Evolutionary conservation across 2,888 invertebrate species (phyloP).

Genomic region (Bimastos eiseni): DNA sequence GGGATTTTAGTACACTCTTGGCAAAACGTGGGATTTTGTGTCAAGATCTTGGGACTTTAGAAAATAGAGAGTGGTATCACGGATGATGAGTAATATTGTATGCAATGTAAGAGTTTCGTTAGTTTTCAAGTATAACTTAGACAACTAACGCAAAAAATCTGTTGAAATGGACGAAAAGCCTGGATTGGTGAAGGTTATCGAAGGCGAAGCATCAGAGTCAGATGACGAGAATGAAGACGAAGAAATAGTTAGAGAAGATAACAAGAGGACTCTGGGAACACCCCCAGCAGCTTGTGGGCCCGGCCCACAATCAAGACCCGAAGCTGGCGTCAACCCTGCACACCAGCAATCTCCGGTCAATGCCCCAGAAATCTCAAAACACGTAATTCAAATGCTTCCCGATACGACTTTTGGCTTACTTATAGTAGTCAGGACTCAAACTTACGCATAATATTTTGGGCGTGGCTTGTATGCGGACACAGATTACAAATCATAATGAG

Average conservation of each 20-base stretch:
- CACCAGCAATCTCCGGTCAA: not conserved
- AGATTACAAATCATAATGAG: no score
- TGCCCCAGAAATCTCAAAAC: not conserved
- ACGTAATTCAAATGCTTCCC: not conserved
- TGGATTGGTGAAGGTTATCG: slow-evolving; percentile 15
- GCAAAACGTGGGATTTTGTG: no score
- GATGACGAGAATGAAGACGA: not conserved
- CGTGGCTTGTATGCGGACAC: no score
- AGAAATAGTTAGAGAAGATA: not conserved
- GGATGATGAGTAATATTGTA: not conserved
- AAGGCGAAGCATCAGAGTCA: slow-evolving; percentile 20
- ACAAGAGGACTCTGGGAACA: not conserved
- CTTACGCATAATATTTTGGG: no score
- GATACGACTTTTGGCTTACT: not conserved
- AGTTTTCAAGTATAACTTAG: not conserved
- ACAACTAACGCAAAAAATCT: not conserved
- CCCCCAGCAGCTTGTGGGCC: not conserved
- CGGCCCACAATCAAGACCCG: not conserved
- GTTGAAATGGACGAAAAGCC: not conserved
- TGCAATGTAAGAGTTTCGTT: not conserved
- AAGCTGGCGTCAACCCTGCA: not conserved
- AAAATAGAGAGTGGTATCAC: no score
- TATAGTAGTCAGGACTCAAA: no score
- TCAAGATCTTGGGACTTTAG: no score
- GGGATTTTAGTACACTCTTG: no score